Base-by-base conservation (phyloP, 2,797 vertebrate genomes). In the Lutra lutra region DNA sequence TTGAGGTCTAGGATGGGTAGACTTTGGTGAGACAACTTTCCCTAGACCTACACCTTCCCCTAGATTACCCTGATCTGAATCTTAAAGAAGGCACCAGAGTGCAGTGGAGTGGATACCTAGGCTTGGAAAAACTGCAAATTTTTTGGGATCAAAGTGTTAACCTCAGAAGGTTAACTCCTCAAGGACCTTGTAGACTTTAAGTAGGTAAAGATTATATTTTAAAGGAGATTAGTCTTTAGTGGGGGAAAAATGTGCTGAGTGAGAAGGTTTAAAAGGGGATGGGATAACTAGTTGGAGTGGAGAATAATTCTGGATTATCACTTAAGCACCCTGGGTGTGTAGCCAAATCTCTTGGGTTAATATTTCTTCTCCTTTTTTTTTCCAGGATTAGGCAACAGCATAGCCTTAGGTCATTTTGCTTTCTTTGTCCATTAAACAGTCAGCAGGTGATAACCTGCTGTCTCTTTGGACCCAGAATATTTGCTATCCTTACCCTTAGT, bases 321-420 rank as follows among this genome's bases (percentile, higher is more conserved):
- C 29, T 66, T 86, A 93, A 96, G 87, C 54, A 54, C 38, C 58
- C 70, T 46, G 72, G 95, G 75, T 87, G 4, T 7, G 51, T 15
- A 40, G 94, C 92, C 92, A 92, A 17, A 60, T 84, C 77, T 84
- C 64, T 43, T 13, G 56, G 75, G 87, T 92, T 97, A 95, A 82
- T 87, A 40, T 90, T 97, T 92, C 92, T 93, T 72, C 48, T 77
- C 29, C 12, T 27, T 89, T 96, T 96, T 96, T 56, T 94, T 92
- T 62, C 70, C 23, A 64, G 43, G 62, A 66, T 85, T 87, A 91
- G n/a, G 87, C 90, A 91, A 91, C 62, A 48, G 25, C 3, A 78
- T 58, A 54, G 62, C 38, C 79, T 94, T 73, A 82, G 78, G 86
- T 25, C 58, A 23, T 68, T 93, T n/a, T 83, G 93, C 18, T 85